Conservation (phyloP, 2,888 invertebrate genomes). For the Andricus curvator region DNA sequence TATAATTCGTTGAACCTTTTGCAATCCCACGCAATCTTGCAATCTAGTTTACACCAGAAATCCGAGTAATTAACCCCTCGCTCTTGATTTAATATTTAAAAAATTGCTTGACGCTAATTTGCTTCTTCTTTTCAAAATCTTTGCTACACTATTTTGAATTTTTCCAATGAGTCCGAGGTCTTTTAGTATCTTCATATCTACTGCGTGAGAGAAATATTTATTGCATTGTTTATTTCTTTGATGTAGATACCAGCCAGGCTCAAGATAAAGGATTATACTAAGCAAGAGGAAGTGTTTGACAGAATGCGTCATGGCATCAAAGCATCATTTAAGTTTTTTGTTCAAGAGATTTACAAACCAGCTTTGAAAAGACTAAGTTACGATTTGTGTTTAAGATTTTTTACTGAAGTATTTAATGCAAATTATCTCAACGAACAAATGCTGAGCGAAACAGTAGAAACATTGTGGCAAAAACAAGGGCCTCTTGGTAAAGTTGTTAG, state of each 20-base stretch:
- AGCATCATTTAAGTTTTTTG: not conserved
- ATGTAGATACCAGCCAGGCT: constrained; percentile 1
- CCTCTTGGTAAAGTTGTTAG: not conserved
- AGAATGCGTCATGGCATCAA: not conserved
- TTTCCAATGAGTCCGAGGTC: too few species aligned
- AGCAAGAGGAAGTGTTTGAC: not conserved
- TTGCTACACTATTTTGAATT: too few species aligned
- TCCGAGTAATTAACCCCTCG: too few species aligned
- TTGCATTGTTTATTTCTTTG: not conserved
- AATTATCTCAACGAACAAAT: not conserved
- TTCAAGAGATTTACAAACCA: not conserved
- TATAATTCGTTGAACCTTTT: too few species aligned
- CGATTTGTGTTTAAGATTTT: not conserved
- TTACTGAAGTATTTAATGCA: not conserved
- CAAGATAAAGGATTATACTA: not conserved
- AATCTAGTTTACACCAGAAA: too few species aligned
- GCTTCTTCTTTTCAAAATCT: too few species aligned
- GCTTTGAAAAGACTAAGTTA: not conserved
- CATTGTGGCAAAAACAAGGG: not conserved
- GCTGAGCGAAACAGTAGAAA: not conserved
- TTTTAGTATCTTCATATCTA: not conserved
- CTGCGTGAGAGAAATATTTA: not conserved
- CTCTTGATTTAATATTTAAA: too few species aligned
- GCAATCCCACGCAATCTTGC: too few species aligned
- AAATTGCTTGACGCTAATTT: too few species aligned